Evolutionary conservation across 1,140 invertebrate genomes (phyloP), one percentile per base, ranked within the genome.

Genomic region (Wiebesia pumilae): DNA sequence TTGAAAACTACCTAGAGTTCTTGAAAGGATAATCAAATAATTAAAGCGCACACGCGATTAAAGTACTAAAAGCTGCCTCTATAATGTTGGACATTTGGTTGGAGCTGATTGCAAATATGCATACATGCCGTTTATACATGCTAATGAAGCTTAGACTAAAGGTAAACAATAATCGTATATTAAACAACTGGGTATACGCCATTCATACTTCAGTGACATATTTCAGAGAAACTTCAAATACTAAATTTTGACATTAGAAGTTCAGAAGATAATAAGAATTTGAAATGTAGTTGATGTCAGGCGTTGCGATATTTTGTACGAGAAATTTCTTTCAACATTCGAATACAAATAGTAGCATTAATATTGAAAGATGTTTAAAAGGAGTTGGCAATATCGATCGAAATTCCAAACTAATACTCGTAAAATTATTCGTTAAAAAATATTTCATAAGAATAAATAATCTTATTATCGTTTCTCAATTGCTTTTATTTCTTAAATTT

Each of bases 1-100:
- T 7, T 38, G 21, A 4, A 43, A 43, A 75, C n/a, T 43, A 43
- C 7, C 43, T 43, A 19, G 3, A 38, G 35, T 40, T 21, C 35
- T 1, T 40, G n/a, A 21, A 73, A 38, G 38, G 35, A 73, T 43
- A 75, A 19, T 75, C 27, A 7, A 19, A 1, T 43, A 27, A 75
- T 75, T 75, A 75, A 75, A 43, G n/a, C 43, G 27, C 38, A 33
- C 43, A 75, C 71, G 43, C 43, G 71, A 43, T 75, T 43, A 38
- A 71, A 38, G 40, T 71, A 71, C 35, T 1, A 43, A 75, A n/a
- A 75, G 38, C 38, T 33, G 16, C 3, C 16, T 38, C 16, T 40
- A 12, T 73, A 40, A 24, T n/a, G 3, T 43, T 75, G 24, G 71
- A 75, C 24, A 43, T 75, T 75, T 43, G 35, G 71, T 43, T 75